Evolutionary conservation across 2,888 invertebrate genomes (phyloP).

Genomic region (Phengaris alcon): DNA sequence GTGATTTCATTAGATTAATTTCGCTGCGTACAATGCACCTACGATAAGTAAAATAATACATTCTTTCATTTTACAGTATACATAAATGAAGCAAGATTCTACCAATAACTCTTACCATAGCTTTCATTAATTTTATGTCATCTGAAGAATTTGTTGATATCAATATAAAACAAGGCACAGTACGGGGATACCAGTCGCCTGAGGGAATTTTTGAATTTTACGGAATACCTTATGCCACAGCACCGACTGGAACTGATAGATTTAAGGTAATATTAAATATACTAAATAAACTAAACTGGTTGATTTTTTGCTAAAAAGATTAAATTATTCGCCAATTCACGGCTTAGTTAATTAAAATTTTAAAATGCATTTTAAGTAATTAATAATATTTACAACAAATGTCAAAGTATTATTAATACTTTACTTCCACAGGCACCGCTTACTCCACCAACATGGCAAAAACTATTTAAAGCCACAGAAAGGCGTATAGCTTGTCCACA

Average conservation of each 20-base stretch:
- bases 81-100: slow-evolving; percentile 2
- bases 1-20: too few relatives aligned
- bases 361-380: too few relatives aligned
- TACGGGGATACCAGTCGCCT: slow-evolving; percentile 31
- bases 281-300: too few relatives aligned
- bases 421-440: slow-evolving; percentile 45
- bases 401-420: too few relatives aligned
- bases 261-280: slow-evolving; percentile 27
- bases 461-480: slow-evolving; percentile 46
- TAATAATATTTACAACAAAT: too few relatives aligned
- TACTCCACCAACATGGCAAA: slow-evolving; percentile 46
- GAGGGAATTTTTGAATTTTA: slow-evolving; percentile 31
- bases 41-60: background rate
- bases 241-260: slow-evolving; percentile 34
- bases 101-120: background rate
- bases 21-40: too few relatives aligned
- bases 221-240: slow-evolving; percentile 39
- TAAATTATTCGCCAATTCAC: too few relatives aligned
- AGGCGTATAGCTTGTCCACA: slow-evolving; percentile 48
- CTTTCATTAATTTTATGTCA: background rate
- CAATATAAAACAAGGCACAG: slow-evolving; percentile 32
- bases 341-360: too few relatives aligned
- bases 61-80: background rate
- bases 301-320: too few relatives aligned
- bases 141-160: slow-evolving; percentile 26